Conservation (phyloP, 1,140 invertebrate genomes). For the Globodera rostochiensis region DNA sequence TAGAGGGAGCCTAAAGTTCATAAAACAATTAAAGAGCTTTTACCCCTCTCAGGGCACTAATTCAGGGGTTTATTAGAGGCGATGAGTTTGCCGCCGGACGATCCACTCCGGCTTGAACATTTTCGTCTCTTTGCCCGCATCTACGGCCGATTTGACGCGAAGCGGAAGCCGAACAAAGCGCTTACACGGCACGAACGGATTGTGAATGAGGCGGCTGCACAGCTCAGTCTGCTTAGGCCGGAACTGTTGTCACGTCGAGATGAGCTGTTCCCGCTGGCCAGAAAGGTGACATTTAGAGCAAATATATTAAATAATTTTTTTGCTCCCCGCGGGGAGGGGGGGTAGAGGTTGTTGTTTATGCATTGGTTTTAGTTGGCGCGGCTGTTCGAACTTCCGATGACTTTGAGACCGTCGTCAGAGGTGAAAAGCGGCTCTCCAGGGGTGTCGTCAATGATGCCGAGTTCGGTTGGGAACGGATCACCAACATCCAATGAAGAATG, state of each 20-base stretch:
- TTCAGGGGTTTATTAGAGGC: slow-evolving; percentile 72
- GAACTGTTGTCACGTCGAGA: slow-evolving; percentile 86
- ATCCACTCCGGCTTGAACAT: slow-evolving; percentile 72
- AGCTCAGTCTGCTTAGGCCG: slow-evolving; percentile 86
- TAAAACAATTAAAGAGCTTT: no score
- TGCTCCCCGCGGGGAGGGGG: no score
- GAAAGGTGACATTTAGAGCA: slow-evolving; percentile 74
- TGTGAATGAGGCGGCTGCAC: slow-evolving; percentile 94
- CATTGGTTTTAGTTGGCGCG: slow-evolving; percentile 10
- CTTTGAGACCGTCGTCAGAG: not conserved
- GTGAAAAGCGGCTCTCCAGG: not conserved
- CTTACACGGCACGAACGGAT: slow-evolving; percentile 92
- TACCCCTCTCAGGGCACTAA: not conserved
- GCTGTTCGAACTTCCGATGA: slow-evolving; percentile 16
- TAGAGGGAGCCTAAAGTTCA: no score
- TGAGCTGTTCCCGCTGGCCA: slow-evolving; percentile 88
- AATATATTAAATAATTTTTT: not conserved
- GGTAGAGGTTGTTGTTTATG: no score
- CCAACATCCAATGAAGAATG: slow-evolving; percentile 1
- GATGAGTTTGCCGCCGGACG: slow-evolving; percentile 81
- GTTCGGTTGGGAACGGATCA: not conserved
- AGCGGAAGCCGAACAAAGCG: slow-evolving; percentile 90
- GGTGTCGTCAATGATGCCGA: not conserved
- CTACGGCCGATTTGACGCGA: slow-evolving; percentile 91
- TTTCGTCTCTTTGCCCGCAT: slow-evolving; percentile 93